Conservation (phyloP, 1,140 invertebrate species). For the Tetramorium parvispinum region DNA sequence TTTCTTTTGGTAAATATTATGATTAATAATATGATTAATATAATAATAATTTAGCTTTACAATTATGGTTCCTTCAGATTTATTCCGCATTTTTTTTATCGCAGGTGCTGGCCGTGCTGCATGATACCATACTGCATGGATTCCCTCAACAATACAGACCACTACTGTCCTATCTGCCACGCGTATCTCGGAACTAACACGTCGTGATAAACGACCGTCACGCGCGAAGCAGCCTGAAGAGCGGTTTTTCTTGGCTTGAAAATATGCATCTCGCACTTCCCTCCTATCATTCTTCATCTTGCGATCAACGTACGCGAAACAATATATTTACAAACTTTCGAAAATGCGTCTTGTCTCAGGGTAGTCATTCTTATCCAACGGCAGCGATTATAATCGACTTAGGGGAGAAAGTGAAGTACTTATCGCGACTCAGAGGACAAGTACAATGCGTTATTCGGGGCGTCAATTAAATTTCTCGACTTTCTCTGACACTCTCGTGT, state of each 20-base stretch:
- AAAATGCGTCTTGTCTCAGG: neutral
- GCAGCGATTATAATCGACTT: constrained; percentile 14
- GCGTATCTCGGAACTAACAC: constrained; percentile 85
- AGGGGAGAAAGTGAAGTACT: constrained; percentile 53
- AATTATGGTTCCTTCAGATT: too few species aligned
- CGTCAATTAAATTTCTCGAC: constrained; percentile 55
- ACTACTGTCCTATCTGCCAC: constrained; percentile 86
- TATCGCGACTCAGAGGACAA: constrained; percentile 44
- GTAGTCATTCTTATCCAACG: neutral
- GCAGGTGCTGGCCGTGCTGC: constrained; percentile 86
- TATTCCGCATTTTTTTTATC: constrained; percentile 59
- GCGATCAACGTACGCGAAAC: neutral
- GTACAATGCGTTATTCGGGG: constrained; percentile 49
- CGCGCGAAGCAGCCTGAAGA: constrained; percentile 19
- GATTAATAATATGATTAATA: neutral
- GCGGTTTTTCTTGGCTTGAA: constrained; percentile 20
- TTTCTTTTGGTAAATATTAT: neutral
- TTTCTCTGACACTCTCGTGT: constrained; percentile 50
- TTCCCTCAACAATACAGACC: constrained; percentile 86
- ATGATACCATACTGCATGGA: constrained; percentile 87
- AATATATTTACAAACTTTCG: neutral
- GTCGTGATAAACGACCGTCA: constrained; percentile 74
- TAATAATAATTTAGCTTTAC: neutral
- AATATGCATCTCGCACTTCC: neutral
- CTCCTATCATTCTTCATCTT: neutral